These are phyloP conservation scores for Amphiduros pacificus DNA, from an alignment of 2,888 invertebrate species.

Conservation along the genomic window DNA sequence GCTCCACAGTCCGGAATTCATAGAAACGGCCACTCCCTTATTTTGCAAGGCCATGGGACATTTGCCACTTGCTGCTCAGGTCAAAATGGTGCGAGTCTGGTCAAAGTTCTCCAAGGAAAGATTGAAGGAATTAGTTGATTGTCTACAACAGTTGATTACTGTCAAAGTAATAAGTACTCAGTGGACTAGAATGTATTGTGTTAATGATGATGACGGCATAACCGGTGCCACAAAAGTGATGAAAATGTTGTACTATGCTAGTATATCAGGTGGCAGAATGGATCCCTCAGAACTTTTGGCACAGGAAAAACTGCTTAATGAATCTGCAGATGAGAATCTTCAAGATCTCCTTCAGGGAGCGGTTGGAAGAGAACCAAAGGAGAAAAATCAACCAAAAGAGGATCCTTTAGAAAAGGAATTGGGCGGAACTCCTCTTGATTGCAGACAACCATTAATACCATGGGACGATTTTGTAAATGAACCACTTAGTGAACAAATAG, in stretches of 20 bases:
- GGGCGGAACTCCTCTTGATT: conserved; percentile 76
- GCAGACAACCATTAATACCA: conserved; percentile 79
- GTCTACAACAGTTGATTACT: conserved; percentile 84
- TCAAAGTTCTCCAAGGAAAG: conserved; percentile 61
- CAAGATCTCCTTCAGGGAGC: conserved; percentile 48
- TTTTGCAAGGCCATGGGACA: conserved; percentile 72
- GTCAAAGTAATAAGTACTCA: conserved; percentile 79
- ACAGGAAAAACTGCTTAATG: conserved; percentile 24
- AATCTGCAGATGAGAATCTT: conserved; percentile 37
- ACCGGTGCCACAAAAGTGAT: conserved; percentile 84
- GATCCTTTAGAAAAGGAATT: conserved; percentile 70
- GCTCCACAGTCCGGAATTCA: conserved; percentile 68
- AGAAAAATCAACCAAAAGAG: conserved; percentile 41
- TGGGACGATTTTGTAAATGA: conserved; percentile 94
- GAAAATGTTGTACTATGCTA: conserved; percentile 76
- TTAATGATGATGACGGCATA: conserved; percentile 84
- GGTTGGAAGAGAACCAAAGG: conserved; percentile 53
- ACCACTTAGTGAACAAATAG: conserved; percentile 85
- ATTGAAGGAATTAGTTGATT: conserved; percentile 41
- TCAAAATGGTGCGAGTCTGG: conserved; percentile 80
- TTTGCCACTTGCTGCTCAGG: conserved; percentile 76
- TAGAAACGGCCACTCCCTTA: conserved; percentile 80
- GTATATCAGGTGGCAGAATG: conserved; percentile 75
- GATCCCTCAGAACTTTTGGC: conserved; percentile 42
- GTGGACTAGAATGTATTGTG: conserved; percentile 64